These are phyloP conservation scores for Setipinna tenuifilis DNA, from an alignment of 2,797 vertebrate species.

Conservation along the genomic window DNA sequence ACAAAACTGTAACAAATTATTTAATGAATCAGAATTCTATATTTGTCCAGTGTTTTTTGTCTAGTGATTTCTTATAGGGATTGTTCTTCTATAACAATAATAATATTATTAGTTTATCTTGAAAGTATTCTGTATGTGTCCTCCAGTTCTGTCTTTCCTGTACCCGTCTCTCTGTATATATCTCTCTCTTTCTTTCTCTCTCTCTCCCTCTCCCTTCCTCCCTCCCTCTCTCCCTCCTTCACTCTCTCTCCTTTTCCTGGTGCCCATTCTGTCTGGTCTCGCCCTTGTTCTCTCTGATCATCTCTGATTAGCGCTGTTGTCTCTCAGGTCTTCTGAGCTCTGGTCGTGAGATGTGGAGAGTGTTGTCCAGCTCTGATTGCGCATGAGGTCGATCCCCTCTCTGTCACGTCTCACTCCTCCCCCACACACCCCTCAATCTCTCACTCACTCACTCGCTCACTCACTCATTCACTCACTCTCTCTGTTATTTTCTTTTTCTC, in stretches of 20 bases:
- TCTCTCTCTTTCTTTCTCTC: conserved; percentile 29
- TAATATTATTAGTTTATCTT: too few species aligned
- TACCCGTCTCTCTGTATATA: conserved; percentile 21
- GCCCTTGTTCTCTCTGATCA: background rate
- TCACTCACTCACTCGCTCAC: background rate
- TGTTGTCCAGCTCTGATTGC: background rate
- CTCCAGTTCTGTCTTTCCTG: conserved; percentile 27
- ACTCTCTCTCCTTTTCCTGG: background rate
- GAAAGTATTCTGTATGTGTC: too few species aligned
- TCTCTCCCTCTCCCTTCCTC: background rate
- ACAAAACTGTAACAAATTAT: too few species aligned
- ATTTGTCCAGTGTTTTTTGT: too few species aligned
- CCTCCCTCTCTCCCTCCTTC: background rate
- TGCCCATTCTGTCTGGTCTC: background rate
- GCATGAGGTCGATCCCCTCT: background rate
- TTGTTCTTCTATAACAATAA: too few species aligned
- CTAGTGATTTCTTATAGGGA: too few species aligned
- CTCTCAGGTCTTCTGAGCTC: background rate
- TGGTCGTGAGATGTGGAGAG: background rate
- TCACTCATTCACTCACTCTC: too few species aligned
- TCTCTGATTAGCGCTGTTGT: background rate
- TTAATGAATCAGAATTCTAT: too few species aligned
- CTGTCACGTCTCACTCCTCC: background rate
- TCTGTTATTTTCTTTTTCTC: conserved; percentile 28
- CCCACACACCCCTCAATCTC: background rate